Evolutionary conservation across 2,797 vertebrate species (phyloP).

Genomic region (Siniperca undulata): DNA sequence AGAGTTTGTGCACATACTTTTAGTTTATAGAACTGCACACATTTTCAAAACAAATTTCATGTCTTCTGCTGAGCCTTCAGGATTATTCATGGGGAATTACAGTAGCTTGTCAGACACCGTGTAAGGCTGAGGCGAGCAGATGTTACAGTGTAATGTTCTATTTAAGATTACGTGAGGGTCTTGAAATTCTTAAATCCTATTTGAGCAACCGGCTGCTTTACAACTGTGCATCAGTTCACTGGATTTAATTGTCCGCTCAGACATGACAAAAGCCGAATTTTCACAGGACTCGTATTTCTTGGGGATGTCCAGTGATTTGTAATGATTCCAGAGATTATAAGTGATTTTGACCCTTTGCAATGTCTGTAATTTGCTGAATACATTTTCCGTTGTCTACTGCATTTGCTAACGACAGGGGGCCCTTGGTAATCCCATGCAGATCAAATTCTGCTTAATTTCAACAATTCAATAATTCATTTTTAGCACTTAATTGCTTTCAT

Average conservation of each 20-base stretch:
- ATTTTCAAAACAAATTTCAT: constrained; percentile 57
- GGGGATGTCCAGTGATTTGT: constrained; percentile 46
- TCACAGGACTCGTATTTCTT: constrained; percentile 37
- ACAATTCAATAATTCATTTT: constrained; percentile 45
- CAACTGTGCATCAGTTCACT: constrained; percentile 42
- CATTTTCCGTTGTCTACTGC: constrained; percentile 43
- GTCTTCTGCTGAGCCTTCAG: constrained; percentile 56
- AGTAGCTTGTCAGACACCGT: constrained; percentile 59
- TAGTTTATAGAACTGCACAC: constrained; percentile 42
- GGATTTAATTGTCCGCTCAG: constrained; percentile 66
- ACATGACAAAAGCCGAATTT: constrained; percentile 56
- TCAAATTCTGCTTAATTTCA: constrained; percentile 60
- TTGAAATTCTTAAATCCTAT: constrained; percentile 72
- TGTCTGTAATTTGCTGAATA: constrained; percentile 38
- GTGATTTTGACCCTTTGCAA: constrained; percentile 50
- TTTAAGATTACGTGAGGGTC: constrained; percentile 71
- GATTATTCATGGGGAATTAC: constrained; percentile 73
- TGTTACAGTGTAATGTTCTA: constrained; percentile 66
- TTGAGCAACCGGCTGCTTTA: constrained; percentile 62
- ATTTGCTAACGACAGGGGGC: constrained; percentile 26
- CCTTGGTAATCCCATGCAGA: constrained; percentile 52
- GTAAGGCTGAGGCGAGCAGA: constrained; percentile 69
- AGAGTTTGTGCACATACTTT: constrained; percentile 41
- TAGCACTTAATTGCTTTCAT: constrained; percentile 47
- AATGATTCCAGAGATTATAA: constrained; percentile 57